Evolutionary conservation across 2,888 invertebrate genomes (phyloP), one percentile per base, ranked within the genome.

Genomic region (Trachelus troglodyta): DNA sequence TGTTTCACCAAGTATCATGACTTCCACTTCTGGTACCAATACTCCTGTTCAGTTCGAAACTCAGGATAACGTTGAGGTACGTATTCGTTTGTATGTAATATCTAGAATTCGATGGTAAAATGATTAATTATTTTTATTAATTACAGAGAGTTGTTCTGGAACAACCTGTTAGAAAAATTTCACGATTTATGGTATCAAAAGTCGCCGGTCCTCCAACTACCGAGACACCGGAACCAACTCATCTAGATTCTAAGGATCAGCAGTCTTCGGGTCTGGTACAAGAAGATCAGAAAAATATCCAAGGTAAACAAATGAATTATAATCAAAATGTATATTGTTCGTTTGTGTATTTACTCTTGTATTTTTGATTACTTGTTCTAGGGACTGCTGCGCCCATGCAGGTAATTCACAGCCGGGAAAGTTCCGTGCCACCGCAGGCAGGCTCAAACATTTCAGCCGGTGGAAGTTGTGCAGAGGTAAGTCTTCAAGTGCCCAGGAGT

Each of bases 121-220:
- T 71, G 0, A 71, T 30, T 30, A 15, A 33, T 71, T 23, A 9
- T 15, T 23, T 33, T 3, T 11, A 71, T 71, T 33, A 71, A 71
- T 34, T 31, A 80, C 69, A 86, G 82, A 84, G 84, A 73, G 23
- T 81, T n/a, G 81, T 83, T 74, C 77, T 85, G 40, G 81, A 76
- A 81, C 91, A 90, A 81, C 94, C 94, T 75, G 93, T 93, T 69
- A 93, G 96, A 83, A 96, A 96, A 91, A 95, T 97, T 88, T 96
- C 96, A 40, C 93, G 96, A 85, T 97, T 97, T 92, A 94, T 96
- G 92, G 96, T 97, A 86, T 91, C 91, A 4, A 91, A 90, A 87
- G 91, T 91, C 80, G 86, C 90, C 80, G 91, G 91, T 77, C 90
- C 91, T 75, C 90, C 90, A 31, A 80, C 81, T 73, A 84, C 81